These are phyloP conservation scores for Xiphydria camelus DNA, from an alignment of 2,888 invertebrate genomes.

Conservation along the genomic window DNA sequence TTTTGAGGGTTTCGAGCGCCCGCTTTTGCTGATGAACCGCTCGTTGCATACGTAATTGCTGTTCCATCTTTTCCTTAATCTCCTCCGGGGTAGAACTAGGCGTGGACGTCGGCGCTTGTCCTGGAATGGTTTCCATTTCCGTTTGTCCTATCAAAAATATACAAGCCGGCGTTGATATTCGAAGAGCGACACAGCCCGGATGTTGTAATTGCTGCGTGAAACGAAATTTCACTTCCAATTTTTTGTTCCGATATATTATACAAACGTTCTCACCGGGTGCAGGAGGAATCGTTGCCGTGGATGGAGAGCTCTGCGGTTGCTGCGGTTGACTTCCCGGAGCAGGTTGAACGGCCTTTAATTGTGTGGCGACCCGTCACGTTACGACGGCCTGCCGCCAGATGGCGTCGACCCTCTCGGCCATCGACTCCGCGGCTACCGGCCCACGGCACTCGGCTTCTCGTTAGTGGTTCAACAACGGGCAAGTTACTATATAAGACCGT, in stretches of 20 bases:
- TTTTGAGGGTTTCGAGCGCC: constrained; percentile 63
- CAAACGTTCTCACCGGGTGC: constrained; percentile 24
- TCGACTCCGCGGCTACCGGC: no score
- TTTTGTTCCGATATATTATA: not conserved
- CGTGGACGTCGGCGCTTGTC: constrained; percentile 30
- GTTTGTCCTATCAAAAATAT: constrained; percentile 1
- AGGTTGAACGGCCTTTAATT: constrained; percentile 86
- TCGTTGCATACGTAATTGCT: constrained; percentile 83
- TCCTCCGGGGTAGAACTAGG: constrained; percentile 67
- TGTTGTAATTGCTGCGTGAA: no score
- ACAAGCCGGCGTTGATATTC: no score
- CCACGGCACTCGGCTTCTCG: no score
- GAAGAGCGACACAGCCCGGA: no score
- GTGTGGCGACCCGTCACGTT: no score
- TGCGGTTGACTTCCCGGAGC: constrained; percentile 43
- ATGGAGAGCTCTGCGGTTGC: constrained; percentile 22
- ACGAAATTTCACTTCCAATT: no score
- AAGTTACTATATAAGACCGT: no score
- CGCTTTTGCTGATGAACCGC: constrained; percentile 89
- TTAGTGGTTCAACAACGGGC: no score
- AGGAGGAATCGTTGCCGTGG: constrained; percentile 18
- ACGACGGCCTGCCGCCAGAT: no score
- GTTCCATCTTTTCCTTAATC: constrained; percentile 89
- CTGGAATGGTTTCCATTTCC: constrained; percentile 33
- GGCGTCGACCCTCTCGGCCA: no score